Conservation (phyloP, 2,888 invertebrate species). For the Girardia tigrina region DNA sequence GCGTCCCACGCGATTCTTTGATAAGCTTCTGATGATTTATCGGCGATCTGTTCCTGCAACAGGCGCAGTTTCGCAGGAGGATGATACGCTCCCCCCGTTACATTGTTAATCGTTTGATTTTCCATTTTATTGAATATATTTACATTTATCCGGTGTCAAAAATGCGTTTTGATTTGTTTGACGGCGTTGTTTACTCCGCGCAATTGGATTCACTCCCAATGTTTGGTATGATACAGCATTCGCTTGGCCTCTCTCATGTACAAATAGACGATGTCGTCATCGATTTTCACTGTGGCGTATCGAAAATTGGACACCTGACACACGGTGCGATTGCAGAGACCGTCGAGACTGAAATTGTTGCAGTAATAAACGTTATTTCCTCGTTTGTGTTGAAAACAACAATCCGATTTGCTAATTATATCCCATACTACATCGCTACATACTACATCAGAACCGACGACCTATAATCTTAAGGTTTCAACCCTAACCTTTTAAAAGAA, state of each 20-base stretch:
- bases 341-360: conserved; percentile 93
- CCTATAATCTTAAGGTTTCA: too few species aligned
- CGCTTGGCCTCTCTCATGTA: conserved; percentile 60
- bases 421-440: conserved; percentile 62
- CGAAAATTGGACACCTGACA: conserved; percentile 96
- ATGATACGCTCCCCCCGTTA: conserved; percentile 63
- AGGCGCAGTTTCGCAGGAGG: conserved; percentile 84
- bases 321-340: conserved; percentile 74
- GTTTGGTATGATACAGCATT: conserved; percentile 64
- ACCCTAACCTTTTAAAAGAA: too few species aligned
- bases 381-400: conserved; percentile 83
- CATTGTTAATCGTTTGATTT: neutral
- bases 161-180: conserved; percentile 81
- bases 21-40: conserved; percentile 76
- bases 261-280: conserved; percentile 69
- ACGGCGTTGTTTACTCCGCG: conserved; percentile 87
- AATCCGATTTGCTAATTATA: conserved; percentile 87
- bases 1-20: conserved; percentile 97
- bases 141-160: conserved; percentile 95
- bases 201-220: conserved; percentile 80
- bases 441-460: too few species aligned
- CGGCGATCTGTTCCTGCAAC: conserved; percentile 84
- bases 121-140: too few species aligned
- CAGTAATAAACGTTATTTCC: conserved; percentile 87
- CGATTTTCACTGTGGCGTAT: conserved; percentile 92